Base-by-base conservation (phyloP, 2,888 invertebrate species). In the Operophtera brumata region DNA sequence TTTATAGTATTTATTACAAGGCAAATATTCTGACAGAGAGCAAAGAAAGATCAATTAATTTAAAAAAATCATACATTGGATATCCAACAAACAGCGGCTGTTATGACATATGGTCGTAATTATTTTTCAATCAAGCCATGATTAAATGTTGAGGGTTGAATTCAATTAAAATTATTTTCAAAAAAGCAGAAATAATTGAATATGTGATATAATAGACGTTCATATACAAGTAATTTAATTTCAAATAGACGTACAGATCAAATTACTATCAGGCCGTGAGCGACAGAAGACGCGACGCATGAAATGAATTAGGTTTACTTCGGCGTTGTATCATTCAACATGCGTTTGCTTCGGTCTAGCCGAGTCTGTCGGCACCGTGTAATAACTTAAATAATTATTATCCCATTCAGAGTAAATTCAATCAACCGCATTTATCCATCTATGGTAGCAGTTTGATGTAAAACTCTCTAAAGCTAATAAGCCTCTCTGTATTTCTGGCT, bases 231-330 rank as follows among this genome's bases (percentile, higher is more conserved):
- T 78, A 80, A 81, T 83, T 82, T 75, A 78, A 81, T 78, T 80
- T 78, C 71, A 66, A 77, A 78, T 79, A 70, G 80, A 82, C 74
- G 70, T 68, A 77, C 75, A 74, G 70, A 78, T 79, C 77, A 80
- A 80, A 83, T 80, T 78, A 80, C 71, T 73, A 72, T 68, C 70
- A 71, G 60, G 76, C 78, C 78, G 69, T 68, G 73, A 78, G 81
- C 75, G 78, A 78, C 78, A 72, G 65, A 61, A 71, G 78, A 80
- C 72, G 69, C 64, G 73, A 78, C 67, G 80, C 78, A 77, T 79
- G 75, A 79, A 82, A 81, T 77, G 73, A 78, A 78, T 78, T 77
- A 75, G 73, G 75, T 75, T 75, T 76, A 77, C 75, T 70, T 67
- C 65, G 78, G 78, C 76, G 61, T 55, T 72, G 65, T 71, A 73